phyloP scores from a whole-genome alignment of 2,888 invertebrate species.

The Steinernema carpocapsae region DNA sequence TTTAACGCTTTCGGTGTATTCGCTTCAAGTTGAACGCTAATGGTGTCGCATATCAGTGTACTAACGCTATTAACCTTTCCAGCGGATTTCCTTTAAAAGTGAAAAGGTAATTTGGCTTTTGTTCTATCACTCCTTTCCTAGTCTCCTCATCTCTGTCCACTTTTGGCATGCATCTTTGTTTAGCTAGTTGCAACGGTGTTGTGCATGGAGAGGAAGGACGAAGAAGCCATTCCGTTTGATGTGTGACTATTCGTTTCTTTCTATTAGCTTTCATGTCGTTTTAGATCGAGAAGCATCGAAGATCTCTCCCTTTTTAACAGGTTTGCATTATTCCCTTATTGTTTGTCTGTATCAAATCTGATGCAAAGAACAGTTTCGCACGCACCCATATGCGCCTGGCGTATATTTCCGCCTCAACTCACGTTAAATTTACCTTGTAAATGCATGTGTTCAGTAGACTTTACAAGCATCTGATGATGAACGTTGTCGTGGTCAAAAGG shows the following conservation, averaged over 20 bases:
- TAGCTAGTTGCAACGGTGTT: too few relatives aligned
- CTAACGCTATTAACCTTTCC: constrained; percentile 26
- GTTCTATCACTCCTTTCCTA: background rate
- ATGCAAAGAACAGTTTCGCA: too few relatives aligned
- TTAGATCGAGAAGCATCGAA: constrained; percentile 68
- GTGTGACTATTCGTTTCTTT: constrained; percentile 5
- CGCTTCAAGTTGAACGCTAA: background rate
- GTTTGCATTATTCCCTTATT: constrained; percentile 49
- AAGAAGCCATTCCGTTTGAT: too few relatives aligned
- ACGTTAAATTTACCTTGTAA: too few relatives aligned
- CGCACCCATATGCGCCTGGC: too few relatives aligned
- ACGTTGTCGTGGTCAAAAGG: too few relatives aligned
- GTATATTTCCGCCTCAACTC: too few relatives aligned
- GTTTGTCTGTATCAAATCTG: constrained; percentile 15
- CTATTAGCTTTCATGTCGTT: constrained; percentile 42
- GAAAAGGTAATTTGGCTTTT: constrained; percentile 28
- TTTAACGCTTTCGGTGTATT: constrained; percentile 22
- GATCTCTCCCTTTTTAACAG: constrained; percentile 69
- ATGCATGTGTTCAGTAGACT: too few relatives aligned
- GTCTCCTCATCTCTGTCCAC: background rate
- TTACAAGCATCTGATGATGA: too few relatives aligned
- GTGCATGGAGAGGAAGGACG: too few relatives aligned
- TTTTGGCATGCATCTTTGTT: too few relatives aligned
- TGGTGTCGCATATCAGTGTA: background rate
- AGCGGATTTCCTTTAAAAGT: constrained; percentile 30